phyloP scores from a whole-genome alignment of 1,140 invertebrate species.

The Eueides isabella region DNA sequence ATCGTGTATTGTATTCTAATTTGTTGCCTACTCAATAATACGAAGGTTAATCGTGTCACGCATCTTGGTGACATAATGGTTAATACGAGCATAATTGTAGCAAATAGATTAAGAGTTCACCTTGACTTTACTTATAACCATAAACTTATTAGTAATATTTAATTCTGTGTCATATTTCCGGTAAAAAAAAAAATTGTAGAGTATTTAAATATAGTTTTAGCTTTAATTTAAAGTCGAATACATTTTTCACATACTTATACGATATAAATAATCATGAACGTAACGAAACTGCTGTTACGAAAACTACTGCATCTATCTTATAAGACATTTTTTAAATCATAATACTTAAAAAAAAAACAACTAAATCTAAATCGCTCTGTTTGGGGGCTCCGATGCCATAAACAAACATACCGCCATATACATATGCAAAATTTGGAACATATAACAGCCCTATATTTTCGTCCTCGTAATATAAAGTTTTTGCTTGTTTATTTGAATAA shows the following conservation, averaged over 20 bases:
- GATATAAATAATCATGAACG: too few relatives aligned
- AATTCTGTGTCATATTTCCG: not conserved
- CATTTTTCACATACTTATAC: not conserved
- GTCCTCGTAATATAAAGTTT: not conserved
- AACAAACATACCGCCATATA: too few relatives aligned
- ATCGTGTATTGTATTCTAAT: constrained; percentile 74
- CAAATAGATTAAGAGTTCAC: constrained; percentile 16
- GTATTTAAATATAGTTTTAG: too few relatives aligned
- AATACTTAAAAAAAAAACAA: too few relatives aligned
- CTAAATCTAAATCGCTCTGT: too few relatives aligned
- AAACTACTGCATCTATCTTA: too few relatives aligned
- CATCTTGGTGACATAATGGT: constrained; percentile 49
- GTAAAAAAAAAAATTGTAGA: not conserved
- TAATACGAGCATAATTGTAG: constrained; percentile 32
- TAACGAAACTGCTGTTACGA: too few relatives aligned
- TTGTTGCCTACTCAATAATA: constrained; percentile 61
- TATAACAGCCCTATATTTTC: too few relatives aligned
- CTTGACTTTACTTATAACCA: constrained; percentile 31
- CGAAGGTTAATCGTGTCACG: constrained; percentile 72
- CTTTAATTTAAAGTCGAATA: not conserved
- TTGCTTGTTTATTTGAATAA: not conserved
- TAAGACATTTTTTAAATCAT: too few relatives aligned
- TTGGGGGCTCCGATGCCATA: too few relatives aligned
- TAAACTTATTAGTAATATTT: not conserved
- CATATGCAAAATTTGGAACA: too few relatives aligned